Conservation (phyloP, 2,888 invertebrate species). For the Melinopterus prodromus region DNA sequence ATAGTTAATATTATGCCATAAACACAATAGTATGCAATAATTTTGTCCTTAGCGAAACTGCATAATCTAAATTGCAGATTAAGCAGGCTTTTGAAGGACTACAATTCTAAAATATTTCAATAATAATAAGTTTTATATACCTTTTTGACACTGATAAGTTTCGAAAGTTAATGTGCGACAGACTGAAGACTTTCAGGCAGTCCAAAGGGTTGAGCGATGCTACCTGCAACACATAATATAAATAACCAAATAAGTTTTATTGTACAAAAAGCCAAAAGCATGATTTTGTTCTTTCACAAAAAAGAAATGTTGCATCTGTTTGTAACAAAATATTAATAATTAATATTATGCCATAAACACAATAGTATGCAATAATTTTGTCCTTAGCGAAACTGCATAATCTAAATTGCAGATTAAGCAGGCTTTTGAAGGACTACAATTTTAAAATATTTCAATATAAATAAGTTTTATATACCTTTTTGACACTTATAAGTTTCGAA, state of each 20-base stretch:
- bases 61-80: slow-evolving; percentile 27
- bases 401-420: slow-evolving; percentile 24
- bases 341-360: neutral
- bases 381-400: slow-evolving; percentile 23
- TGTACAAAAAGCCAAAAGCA: slow-evolving; percentile 30
- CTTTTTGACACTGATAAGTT: too few relatives aligned
- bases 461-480: too few relatives aligned
- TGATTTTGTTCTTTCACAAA: slow-evolving; percentile 24
- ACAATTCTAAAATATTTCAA: too few relatives aligned
- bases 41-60: slow-evolving; percentile 24
- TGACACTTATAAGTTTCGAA: too few relatives aligned
- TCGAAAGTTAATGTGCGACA: too few relatives aligned
- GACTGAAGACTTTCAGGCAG: too few relatives aligned
- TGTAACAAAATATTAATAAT: slow-evolving; percentile 23
- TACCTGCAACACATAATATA: slow-evolving; percentile 68
- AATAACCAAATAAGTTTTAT: slow-evolving; percentile 33
- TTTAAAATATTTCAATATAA: too few relatives aligned
- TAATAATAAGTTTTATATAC: too few relatives aligned
- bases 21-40: neutral
- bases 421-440: too few relatives aligned
- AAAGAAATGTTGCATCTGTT: slow-evolving; percentile 22
- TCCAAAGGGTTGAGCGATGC: too few relatives aligned
- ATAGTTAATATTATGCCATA: neutral
- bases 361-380: slow-evolving; percentile 13
- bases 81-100: slow-evolving; percentile 21